Conservation (phyloP, 2,888 invertebrate genomes). For the Patella pellucida region DNA sequence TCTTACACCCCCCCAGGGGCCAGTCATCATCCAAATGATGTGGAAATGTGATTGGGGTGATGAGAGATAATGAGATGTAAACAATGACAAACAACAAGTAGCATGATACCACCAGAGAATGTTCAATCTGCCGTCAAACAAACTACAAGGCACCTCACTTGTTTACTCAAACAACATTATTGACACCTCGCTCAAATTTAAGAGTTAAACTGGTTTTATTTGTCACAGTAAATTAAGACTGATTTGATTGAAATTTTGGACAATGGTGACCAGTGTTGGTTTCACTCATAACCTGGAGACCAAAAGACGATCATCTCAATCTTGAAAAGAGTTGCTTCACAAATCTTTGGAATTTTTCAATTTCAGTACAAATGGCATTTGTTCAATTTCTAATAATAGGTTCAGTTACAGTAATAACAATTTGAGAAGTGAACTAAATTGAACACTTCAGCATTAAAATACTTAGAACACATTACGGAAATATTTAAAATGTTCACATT, state of each 20-base stretch:
- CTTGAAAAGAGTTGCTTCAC: too few relatives aligned
- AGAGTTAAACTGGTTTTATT: constrained; percentile 1
- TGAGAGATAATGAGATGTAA: constrained; percentile 11
- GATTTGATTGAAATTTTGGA: background rate
- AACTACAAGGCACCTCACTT: background rate
- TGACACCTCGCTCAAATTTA: constrained; percentile 6
- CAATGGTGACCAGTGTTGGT: too few relatives aligned
- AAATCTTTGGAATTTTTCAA: too few relatives aligned
- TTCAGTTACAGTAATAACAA: too few relatives aligned
- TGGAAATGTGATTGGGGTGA: background rate
- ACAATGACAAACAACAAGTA: constrained; percentile 11
- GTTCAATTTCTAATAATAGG: too few relatives aligned
- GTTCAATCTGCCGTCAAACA: constrained; percentile 7
- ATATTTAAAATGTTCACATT: too few relatives aligned
- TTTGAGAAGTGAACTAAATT: too few relatives aligned
- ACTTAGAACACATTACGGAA: too few relatives aligned
- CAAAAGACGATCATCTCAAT: too few relatives aligned
- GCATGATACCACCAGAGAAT: constrained; percentile 6
- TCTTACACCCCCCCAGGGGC: constrained; percentile 4
- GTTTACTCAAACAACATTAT: constrained; percentile 7
- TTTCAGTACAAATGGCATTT: too few relatives aligned
- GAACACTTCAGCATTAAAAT: too few relatives aligned
- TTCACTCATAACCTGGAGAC: too few relatives aligned
- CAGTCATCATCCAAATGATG: background rate
- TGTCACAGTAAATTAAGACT: background rate